These are phyloP conservation scores for Holothuria glaberrima DNA, from an alignment of 35 echinoderm and acorn worm species.

Conservation along the genomic window DNA sequence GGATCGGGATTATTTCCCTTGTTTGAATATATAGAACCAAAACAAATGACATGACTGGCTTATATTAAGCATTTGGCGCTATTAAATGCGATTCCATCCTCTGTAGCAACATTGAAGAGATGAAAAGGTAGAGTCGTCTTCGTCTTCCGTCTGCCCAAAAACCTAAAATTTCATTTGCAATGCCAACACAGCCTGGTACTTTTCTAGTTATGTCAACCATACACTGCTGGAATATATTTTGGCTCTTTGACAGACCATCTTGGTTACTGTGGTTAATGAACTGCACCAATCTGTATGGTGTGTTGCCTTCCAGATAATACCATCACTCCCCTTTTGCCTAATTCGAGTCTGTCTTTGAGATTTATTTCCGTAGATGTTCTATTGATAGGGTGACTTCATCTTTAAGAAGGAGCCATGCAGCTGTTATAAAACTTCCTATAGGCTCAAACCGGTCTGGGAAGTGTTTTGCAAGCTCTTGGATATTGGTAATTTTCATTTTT, in stretches of 20 bases:
- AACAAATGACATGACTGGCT: no score
- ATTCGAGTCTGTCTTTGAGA: not conserved
- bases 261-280: constrained; percentile 47
- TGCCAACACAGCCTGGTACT: constrained; percentile 62
- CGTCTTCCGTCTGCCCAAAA: no score
- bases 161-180: no score
- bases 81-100: constrained; percentile 35
- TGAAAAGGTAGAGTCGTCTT: no score
- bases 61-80: no score
- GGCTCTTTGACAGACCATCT: constrained; percentile 57
- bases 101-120: no score
- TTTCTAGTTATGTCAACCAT: constrained; percentile 60
- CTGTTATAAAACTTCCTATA: constrained; percentile 54
- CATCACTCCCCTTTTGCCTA: not conserved
- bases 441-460: constrained; percentile 59
- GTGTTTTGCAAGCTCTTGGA: not conserved
- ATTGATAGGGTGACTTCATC: constrained; percentile 58
- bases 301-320: constrained; percentile 34
- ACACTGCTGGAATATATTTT: constrained; percentile 68
- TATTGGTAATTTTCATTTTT: not conserved
- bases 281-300: constrained; percentile 49
- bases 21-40: no score
- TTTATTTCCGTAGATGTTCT: constrained; percentile 7
- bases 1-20: no score
- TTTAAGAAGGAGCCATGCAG: constrained; percentile 39